Base-by-base conservation (phyloP, 2,888 invertebrate genomes). In the Drosophila acutilabella region DNA sequence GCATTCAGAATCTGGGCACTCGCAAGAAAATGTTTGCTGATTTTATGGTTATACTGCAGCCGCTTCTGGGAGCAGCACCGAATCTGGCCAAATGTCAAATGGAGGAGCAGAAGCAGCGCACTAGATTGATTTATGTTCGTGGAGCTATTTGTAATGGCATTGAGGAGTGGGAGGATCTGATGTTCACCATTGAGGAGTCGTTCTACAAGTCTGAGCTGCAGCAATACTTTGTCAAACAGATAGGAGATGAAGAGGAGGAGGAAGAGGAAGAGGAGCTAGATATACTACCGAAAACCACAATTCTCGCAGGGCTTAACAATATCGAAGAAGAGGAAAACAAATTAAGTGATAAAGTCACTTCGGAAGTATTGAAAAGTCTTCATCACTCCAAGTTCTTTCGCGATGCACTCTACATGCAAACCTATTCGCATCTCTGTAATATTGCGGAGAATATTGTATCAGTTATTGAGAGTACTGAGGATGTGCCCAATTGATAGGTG, bases 401-500 rank as follows among this genome's bases (percentile, higher is more conserved):
- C 0, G 90, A 91, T 53, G 51, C 86, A 0, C 73, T 91, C 16
- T 91, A 90, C 38, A 74, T 90, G 14, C 91, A 91, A 38, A 91
- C 91, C 4, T 91, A 91, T 30, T 81, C 90, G 2, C 81, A 88
- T 44, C 45, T 91, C 42, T 90, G 91, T 48, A 80, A 86, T 47
- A 75, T 90, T 54, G 64, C 78, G 2, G 90, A 91, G 54, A 75
- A 90, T 42, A 82, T 91, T 70, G 91, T 88, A 3, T 91, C 91
- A 1, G 73, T 91, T 7, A 90, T 91, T 47, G 91, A 91, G 51
- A 87, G 90, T 68, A 87, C 87, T 0, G 81, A 78, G 11, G 52
- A 81, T n/a, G 75, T 81, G 30, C 64, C 73, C 0, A 65, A 60
- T 20, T 80, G 30, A 67, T 13, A 2, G 10, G 13, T 1, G n/a